These are phyloP conservation scores for Drosophila miranda DNA, from an alignment of 1,140 invertebrate species.

Conservation along the genomic window DNA sequence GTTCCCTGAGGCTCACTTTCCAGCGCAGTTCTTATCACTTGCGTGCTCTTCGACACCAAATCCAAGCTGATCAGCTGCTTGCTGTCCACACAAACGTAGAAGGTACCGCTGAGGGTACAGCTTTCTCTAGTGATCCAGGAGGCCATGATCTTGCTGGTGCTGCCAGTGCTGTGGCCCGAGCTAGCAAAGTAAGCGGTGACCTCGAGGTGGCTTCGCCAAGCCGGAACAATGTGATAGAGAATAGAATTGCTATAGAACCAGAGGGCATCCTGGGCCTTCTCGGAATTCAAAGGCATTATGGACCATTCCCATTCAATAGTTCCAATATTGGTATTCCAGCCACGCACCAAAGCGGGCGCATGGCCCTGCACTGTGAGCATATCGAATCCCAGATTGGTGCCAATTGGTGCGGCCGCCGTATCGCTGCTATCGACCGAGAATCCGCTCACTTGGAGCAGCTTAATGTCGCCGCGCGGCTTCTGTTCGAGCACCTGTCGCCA, in stretches of 20 bases:
- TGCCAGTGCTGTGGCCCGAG: slow-evolving; percentile 86
- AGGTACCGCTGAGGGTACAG: slow-evolving; percentile 86
- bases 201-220: slow-evolving; percentile 87
- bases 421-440: slow-evolving; percentile 67
- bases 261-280: slow-evolving; percentile 82
- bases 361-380: slow-evolving; percentile 89
- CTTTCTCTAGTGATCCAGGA: slow-evolving; percentile 86
- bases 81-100: slow-evolving; percentile 85
- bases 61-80: slow-evolving; percentile 83
- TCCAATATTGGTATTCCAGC: slow-evolving; percentile 90
- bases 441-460: slow-evolving; percentile 84
- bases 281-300: slow-evolving; percentile 83
- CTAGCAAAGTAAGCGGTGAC: slow-evolving; percentile 87
- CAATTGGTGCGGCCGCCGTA: slow-evolving; percentile 82
- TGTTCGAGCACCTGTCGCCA: slow-evolving; percentile 92
- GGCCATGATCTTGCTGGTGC: slow-evolving; percentile 85
- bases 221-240: slow-evolving; percentile 87
- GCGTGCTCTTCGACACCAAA: slow-evolving; percentile 74
- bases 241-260: slow-evolving; percentile 86
- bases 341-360: slow-evolving; percentile 88
- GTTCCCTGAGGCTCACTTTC: slow-evolving; percentile 31
- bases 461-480: slow-evolving; percentile 85
- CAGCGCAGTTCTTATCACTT: slow-evolving; percentile 60
- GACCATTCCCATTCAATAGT: slow-evolving; percentile 85
- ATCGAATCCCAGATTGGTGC: slow-evolving; percentile 82